Percentiles rank a stretch among this genome's conserved stretches.
Evolutionary conservation across 2,797 vertebrate species (phyloP).

Genomic region (Xenopus petersii): DNA sequence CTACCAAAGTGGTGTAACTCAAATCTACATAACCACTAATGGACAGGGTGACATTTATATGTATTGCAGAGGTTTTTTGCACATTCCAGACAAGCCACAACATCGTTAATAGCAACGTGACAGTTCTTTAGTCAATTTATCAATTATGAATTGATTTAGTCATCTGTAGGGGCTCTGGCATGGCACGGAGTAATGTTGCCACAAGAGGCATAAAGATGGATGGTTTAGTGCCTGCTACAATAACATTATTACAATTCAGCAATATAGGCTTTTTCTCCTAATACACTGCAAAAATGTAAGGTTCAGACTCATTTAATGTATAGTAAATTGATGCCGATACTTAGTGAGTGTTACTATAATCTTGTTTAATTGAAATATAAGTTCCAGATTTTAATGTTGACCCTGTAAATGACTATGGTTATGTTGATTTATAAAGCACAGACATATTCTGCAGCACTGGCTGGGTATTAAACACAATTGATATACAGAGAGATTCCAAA

Average conservation of each 20-base stretch:
- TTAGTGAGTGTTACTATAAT: too few relatives aligned
- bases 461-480: too few relatives aligned
- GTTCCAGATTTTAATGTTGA: too few relatives aligned
- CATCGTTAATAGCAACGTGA: slow-evolving; percentile 7
- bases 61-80: not conserved
- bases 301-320: too few relatives aligned
- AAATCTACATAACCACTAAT: slow-evolving; percentile 9
- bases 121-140: not conserved
- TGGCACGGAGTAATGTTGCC: not conserved
- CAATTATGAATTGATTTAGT: slow-evolving; percentile 6
- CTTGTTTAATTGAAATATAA: too few relatives aligned
- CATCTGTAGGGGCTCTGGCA: not conserved
- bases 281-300: too few relatives aligned
- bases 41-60: not conserved
- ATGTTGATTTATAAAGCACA: too few relatives aligned
- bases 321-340: too few relatives aligned
- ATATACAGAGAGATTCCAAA: too few relatives aligned
- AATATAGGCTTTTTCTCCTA: not conserved
- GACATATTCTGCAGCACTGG: too few relatives aligned
- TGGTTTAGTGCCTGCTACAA: not conserved
- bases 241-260: slow-evolving; percentile 7
- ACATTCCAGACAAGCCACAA: slow-evolving; percentile 6
- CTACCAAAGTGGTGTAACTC: not conserved
- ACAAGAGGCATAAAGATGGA: slow-evolving; percentile 4
- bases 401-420: too few relatives aligned